Conservation (phyloP, 2,797 vertebrate species). For the Melanotaenia nigrans region DNA sequence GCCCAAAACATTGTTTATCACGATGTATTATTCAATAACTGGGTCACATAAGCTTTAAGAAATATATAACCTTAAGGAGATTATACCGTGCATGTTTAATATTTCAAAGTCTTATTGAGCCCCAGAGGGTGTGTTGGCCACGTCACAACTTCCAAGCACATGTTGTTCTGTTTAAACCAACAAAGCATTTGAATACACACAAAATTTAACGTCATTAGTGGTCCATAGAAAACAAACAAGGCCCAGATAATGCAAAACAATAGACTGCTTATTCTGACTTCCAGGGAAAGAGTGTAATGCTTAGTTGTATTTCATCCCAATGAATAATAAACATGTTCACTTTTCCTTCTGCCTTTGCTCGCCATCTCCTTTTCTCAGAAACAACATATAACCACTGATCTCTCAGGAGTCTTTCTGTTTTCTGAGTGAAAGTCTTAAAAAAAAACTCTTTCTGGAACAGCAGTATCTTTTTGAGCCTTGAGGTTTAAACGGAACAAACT, state of each 20-base stretch:
- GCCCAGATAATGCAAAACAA: conserved; percentile 79
- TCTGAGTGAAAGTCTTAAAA: neutral
- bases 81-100: conserved; percentile 62
- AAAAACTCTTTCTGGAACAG: conserved; percentile 1
- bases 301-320: conserved; percentile 70
- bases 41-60: conserved; percentile 55
- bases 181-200: conserved; percentile 76
- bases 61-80: conserved; percentile 44
- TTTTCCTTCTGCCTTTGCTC: conserved; percentile 25
- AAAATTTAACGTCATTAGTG: conserved; percentile 71
- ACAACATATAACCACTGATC: conserved; percentile 16
- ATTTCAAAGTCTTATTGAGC: conserved; percentile 68
- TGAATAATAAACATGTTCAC: conserved; percentile 67
- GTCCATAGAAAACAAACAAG: conserved; percentile 76
- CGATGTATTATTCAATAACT: conserved; percentile 43
- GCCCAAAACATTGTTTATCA: conserved; percentile 49
- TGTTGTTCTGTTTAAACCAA: conserved; percentile 79
- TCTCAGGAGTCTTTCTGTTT: neutral
- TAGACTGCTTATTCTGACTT: conserved; percentile 74
- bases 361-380: conserved; percentile 29
- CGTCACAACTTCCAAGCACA: conserved; percentile 78
- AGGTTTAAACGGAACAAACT: conserved; percentile 17
- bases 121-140: conserved; percentile 68
- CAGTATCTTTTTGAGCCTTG: conserved; percentile 1
- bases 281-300: conserved; percentile 67